These are phyloP conservation scores for Clarias laeviceps DNA, from an alignment of 2,797 vertebrate genomes.

Conservation along the genomic window DNA sequence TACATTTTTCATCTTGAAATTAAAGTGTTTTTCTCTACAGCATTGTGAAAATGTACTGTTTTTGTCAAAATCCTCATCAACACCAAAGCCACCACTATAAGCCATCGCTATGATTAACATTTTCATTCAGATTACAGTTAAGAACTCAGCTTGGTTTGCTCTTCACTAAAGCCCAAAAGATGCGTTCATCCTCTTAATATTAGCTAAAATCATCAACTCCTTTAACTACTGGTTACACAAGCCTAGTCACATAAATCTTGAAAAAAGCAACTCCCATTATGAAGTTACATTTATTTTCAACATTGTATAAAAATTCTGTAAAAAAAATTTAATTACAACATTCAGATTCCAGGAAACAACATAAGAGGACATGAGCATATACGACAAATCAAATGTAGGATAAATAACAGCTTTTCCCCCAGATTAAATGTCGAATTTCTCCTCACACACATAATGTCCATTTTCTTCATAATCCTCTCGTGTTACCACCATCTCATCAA, in stretches of 20 bases:
- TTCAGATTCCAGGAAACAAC: neutral
- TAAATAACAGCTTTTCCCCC: neutral
- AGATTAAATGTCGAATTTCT: slow-evolving; percentile 93
- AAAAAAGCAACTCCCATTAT: neutral
- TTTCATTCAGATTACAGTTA: neutral
- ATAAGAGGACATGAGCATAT: neutral
- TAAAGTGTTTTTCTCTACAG: neutral
- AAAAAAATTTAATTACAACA: slow-evolving; percentile 5
- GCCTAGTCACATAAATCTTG: neutral
- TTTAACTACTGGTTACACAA: neutral
- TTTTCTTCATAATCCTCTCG: slow-evolving; percentile 98
- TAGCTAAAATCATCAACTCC: neutral
- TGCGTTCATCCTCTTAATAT: neutral
- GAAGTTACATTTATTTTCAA: slow-evolving; percentile 20
- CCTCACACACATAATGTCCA: slow-evolving; percentile 93
- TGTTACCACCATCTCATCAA: slow-evolving; percentile 95
- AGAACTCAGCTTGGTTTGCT: neutral
- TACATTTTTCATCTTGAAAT: neutral
- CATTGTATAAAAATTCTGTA: neutral
- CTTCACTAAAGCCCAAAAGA: neutral
- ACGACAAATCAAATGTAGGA: neutral
- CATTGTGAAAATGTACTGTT: neutral
- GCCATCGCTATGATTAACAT: neutral
- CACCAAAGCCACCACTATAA: neutral
- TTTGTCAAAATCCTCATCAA: neutral